phyloP scores from a whole-genome alignment of 2,797 vertebrate species.

The Alfaro cultratus region DNA sequence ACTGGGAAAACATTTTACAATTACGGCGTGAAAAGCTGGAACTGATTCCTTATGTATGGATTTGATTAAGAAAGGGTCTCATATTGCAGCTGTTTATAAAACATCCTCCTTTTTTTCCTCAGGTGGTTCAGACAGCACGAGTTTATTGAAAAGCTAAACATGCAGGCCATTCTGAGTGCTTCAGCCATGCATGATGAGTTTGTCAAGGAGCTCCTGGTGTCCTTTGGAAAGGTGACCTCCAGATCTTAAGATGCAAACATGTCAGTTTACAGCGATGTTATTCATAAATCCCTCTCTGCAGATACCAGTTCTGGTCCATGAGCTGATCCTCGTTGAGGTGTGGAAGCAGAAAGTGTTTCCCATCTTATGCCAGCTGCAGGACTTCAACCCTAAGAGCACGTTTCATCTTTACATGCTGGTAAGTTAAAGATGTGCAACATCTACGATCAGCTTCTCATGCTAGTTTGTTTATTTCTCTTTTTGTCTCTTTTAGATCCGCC shows the following conservation, averaged over 20 bases:
- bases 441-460: neutral
- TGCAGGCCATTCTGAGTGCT: slow-evolving; percentile 91
- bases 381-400: slow-evolving; percentile 90
- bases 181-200: slow-evolving; percentile 85
- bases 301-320: slow-evolving; percentile 88
- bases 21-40: neutral
- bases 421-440: slow-evolving; percentile 65
- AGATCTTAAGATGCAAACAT: neutral
- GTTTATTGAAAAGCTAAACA: slow-evolving; percentile 92
- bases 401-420: slow-evolving; percentile 96
- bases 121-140: slow-evolving; percentile 96
- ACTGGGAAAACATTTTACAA: neutral
- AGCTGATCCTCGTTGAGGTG: slow-evolving; percentile 90
- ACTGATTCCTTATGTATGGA: neutral
- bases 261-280: neutral
- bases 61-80: neutral
- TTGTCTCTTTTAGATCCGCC: slow-evolving; percentile 83
- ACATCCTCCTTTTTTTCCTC: neutral
- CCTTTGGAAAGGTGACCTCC: slow-evolving; percentile 85
- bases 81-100: neutral
- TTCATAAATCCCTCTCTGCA: slow-evolving; percentile 47
- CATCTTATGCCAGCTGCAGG: slow-evolving; percentile 87
- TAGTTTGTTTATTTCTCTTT: neutral
- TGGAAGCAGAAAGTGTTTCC: slow-evolving; percentile 97
- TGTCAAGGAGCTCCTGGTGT: slow-evolving; percentile 89